phyloP scores from a whole-genome alignment of 2,113 vertebrate species.

The Eubucco bourcierii region DNA sequence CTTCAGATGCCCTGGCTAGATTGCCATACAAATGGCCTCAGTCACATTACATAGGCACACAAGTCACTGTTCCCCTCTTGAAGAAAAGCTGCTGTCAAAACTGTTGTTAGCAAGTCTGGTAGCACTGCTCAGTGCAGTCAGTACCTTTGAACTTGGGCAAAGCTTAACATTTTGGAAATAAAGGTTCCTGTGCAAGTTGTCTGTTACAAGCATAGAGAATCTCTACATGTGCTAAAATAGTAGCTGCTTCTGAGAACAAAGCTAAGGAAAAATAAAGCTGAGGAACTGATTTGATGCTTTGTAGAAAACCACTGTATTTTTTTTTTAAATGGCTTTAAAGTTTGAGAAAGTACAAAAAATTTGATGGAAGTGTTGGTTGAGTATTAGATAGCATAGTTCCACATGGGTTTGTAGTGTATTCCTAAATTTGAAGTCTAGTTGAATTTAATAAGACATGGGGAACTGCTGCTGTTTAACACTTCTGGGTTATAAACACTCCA shows the following conservation, averaged over 20 bases:
- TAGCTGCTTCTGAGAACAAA: not conserved
- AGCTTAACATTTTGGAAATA: not conserved
- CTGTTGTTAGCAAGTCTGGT: not conserved
- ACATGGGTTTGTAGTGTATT: slow-evolving; percentile 17
- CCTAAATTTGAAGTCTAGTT: slow-evolving; percentile 7
- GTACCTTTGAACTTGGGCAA: not conserved
- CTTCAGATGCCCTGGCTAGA: not conserved
- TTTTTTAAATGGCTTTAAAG: not conserved
- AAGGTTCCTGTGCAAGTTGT: not conserved
- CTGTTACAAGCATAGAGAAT: not conserved
- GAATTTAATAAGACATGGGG: slow-evolving; percentile 3
- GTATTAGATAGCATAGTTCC: not conserved
- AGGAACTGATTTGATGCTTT: not conserved
- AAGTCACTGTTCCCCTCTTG: not conserved
- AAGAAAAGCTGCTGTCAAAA: not conserved
- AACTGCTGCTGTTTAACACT: slow-evolving; percentile 55
- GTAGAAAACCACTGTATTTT: not conserved
- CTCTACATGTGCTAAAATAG: not conserved
- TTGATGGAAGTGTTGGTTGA: not conserved
- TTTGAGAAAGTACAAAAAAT: not conserved
- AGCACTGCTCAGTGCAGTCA: fast-evolving
- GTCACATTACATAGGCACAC: not conserved
- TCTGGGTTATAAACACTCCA: slow-evolving; percentile 67
- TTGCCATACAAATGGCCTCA: not conserved
- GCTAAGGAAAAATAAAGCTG: not conserved